Evolutionary conservation across 1,140 invertebrate species (phyloP).

Genomic region (Solenopsis invicta): DNA sequence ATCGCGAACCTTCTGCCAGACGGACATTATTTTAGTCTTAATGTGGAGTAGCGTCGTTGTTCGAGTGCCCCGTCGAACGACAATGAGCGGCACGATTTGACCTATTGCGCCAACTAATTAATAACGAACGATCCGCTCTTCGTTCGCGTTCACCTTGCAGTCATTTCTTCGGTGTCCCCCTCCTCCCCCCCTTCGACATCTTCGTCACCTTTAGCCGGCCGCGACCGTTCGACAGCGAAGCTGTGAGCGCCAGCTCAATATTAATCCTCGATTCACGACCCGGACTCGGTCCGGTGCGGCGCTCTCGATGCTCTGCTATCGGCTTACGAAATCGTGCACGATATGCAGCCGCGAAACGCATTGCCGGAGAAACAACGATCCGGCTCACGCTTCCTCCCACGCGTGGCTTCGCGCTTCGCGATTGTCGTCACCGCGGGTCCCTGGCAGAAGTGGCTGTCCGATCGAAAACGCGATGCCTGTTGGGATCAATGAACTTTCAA

Average conservation of each 20-base stretch:
- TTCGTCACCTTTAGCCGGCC: slow-evolving; percentile 35
- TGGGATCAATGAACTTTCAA: neutral
- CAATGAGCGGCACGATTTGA: slow-evolving; percentile 71
- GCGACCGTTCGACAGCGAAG: neutral
- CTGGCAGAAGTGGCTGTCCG: neutral
- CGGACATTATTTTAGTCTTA: slow-evolving; percentile 47
- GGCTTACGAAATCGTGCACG: slow-evolving; percentile 45
- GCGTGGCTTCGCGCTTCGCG: neutral
- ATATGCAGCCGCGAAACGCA: slow-evolving; percentile 57
- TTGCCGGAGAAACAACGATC: slow-evolving; percentile 35
- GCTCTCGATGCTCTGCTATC: slow-evolving; percentile 43
- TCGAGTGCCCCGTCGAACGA: slow-evolving; percentile 49
- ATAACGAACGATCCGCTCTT: slow-evolving; percentile 44
- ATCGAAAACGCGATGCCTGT: neutral
- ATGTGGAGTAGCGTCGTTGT: slow-evolving; percentile 47
- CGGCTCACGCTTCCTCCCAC: neutral
- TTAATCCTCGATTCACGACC: slow-evolving; percentile 69
- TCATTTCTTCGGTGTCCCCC: slow-evolving; percentile 1
- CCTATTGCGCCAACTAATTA: slow-evolving; percentile 76
- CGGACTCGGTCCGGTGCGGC: slow-evolving; percentile 64
- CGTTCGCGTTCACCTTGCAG: slow-evolving; percentile 44
- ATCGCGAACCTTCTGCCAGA: slow-evolving; percentile 35
- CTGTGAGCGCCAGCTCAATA: slow-evolving; percentile 37
- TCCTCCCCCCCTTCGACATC: neutral
- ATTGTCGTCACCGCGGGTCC: neutral